Base-by-base conservation (phyloP, 1,140 invertebrate genomes). In the Geopemphigus sp. region DNA sequence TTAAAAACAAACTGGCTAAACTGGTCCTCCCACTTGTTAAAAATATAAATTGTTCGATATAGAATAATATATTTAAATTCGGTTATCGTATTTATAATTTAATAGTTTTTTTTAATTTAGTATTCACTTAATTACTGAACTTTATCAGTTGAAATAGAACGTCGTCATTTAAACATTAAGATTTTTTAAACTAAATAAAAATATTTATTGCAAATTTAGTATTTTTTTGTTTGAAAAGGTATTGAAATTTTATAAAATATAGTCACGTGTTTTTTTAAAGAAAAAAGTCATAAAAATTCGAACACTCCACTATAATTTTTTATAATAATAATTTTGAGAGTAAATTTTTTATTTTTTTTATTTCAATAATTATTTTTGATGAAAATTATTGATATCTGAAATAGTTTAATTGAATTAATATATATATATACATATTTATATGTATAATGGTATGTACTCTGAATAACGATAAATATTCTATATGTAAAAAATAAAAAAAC, bases 221-320 rank as follows among this genome's bases (percentile, higher is more conserved):
- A 15, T 47, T 12, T 32, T 45, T 68, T 47, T 24, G 0, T 66
- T 1, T 47, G n/a, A n/a, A n/a, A n/a, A n/a, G n/a, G n/a, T n/a
- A n/a, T n/a, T n/a, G n/a, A n/a, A 3, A 45, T 39, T 39, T 64
- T 3, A 19, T n/a, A 8, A 45, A 39, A 39, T 64, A 0, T n/a
- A 64, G 19, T n/a, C n/a, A n/a, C n/a, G n/a, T n/a, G n/a, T 64
- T 63, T 63, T 64, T 45, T 2, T 17, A n/a, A 39, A 39, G 39
- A 0, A 39, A n/a, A 11, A 2, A 39, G 39, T n/a, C 32, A 39
- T n/a, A 39, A 59, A 59, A 59, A 24, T n/a, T 64, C n/a, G 14
- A 12, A 64, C n/a, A n/a, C 19, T 66, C 22, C 24, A 68, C 63
- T 1, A 19, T 50, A 68, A 68, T 22, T 50, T 68, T 68, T 68